Evolutionary conservation across 2,113 vertebrate genomes (phyloP).

Genomic region (Notarius quadriscutis): DNA sequence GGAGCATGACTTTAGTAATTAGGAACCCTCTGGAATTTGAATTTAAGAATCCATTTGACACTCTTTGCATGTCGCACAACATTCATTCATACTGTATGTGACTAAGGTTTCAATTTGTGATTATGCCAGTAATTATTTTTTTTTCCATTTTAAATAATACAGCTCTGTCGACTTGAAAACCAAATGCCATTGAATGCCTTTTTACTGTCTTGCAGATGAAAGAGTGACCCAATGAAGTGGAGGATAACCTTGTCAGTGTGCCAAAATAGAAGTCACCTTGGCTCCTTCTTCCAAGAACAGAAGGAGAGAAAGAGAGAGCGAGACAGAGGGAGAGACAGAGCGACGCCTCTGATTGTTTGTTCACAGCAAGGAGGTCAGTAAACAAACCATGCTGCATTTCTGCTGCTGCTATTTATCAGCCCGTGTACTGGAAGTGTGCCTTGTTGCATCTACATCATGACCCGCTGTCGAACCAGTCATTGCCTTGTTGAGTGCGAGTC

Average conservation of each 20-base stretch:
- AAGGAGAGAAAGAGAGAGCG: constrained; percentile 51
- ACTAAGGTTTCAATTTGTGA: background rate
- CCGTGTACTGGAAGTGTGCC: background rate
- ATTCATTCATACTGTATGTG: background rate
- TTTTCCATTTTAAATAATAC: background rate
- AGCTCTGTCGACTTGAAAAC: constrained; percentile 8
- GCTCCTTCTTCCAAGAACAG: constrained; percentile 57
- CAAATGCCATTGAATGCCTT: constrained; percentile 44
- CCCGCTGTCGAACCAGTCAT: constrained; percentile 31
- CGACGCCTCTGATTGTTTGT: constrained; percentile 61
- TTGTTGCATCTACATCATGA: constrained; percentile 3
- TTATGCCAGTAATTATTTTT: background rate
- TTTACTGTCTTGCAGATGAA: constrained; percentile 65
- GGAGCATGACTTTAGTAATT: background rate
- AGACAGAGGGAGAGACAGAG: constrained; percentile 52
- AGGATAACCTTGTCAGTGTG: constrained; percentile 56
- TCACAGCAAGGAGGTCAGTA: constrained; percentile 69
- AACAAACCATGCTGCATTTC: constrained; percentile 44
- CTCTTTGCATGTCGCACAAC: background rate
- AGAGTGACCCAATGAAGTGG: constrained; percentile 68
- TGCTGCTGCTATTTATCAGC: constrained; percentile 25
- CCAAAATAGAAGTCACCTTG: constrained; percentile 60
- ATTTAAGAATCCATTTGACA: background rate
- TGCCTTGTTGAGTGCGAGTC: constrained; percentile 4
- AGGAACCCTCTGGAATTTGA: background rate